Conservation (phyloP, 2,888 invertebrate species). For the Panopea generosa region DNA sequence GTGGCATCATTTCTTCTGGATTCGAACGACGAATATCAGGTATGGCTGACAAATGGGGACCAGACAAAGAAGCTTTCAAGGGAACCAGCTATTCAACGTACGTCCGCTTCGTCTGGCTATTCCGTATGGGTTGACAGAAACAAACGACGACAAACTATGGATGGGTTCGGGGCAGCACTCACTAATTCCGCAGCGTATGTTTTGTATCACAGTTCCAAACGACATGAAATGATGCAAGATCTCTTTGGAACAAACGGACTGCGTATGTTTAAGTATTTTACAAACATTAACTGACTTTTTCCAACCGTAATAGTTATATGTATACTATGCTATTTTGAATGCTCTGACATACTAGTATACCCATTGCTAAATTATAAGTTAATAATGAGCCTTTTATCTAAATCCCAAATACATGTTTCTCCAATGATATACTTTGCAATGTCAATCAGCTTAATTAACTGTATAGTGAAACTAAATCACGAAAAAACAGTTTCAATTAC, state of each 20-base stretch:
- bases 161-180: slow-evolving; percentile 57
- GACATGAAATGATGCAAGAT: slow-evolving; percentile 50
- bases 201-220: slow-evolving; percentile 45
- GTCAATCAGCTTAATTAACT: too few relatives aligned
- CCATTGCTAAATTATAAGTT: too few relatives aligned
- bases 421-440: too few relatives aligned
- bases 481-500: too few relatives aligned
- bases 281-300: too few relatives aligned
- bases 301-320: too few relatives aligned
- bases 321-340: too few relatives aligned
- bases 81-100: slow-evolving; percentile 1
- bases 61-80: slow-evolving; percentile 25
- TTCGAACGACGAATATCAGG: slow-evolving; percentile 15
- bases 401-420: too few relatives aligned
- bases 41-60: slow-evolving; percentile 42
- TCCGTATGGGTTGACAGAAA: slow-evolving; percentile 34
- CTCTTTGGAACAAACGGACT: slow-evolving; percentile 41
- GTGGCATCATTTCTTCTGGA: background rate
- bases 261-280: slow-evolving; percentile 12
- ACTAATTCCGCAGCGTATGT: slow-evolving; percentile 57
- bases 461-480: too few relatives aligned
- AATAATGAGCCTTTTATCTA: too few relatives aligned
- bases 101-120: background rate
- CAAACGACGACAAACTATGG: slow-evolving; percentile 37
- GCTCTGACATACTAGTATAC: too few relatives aligned